Conservation (phyloP, 37 sponge, comb jelly and placozoan species). For the Eunapius fragilis region DNA sequence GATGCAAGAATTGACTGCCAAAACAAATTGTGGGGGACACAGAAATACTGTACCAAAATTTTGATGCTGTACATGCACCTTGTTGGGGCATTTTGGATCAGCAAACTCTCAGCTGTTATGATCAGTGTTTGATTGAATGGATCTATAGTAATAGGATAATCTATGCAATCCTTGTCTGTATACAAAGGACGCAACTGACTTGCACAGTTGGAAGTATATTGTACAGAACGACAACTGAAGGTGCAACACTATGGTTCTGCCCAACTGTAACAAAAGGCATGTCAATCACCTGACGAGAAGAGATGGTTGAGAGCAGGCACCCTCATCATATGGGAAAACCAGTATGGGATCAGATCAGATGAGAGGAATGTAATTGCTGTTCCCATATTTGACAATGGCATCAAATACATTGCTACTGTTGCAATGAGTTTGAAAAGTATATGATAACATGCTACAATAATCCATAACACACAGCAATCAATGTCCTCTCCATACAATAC, state of each 20-base stretch:
- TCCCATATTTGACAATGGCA: not conserved
- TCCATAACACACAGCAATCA: constrained; percentile 13
- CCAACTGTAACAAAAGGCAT: not conserved
- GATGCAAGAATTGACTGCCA: not conserved
- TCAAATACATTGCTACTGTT: not conserved
- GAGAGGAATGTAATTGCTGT: not conserved
- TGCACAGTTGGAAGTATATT: not conserved
- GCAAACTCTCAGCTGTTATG: not conserved
- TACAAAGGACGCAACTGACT: not conserved
- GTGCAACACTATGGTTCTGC: not conserved
- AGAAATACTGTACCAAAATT: not conserved
- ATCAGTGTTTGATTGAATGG: not conserved
- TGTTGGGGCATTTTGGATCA: not conserved
- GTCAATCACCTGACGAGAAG: constrained; percentile 10
- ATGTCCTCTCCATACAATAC: constrained; percentile 17
- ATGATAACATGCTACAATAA: not conserved
- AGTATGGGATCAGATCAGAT: constrained; percentile 1
- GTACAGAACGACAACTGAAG: constrained; percentile 1
- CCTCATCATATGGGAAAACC: not conserved
- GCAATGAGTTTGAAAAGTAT: not conserved
- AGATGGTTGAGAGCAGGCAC: not conserved
- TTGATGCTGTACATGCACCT: not conserved
- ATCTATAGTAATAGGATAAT: not conserved
- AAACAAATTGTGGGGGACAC: constrained; percentile 11
- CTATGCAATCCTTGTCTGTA: not conserved